Evolutionary conservation across 2,888 invertebrate genomes (phyloP), one percentile per base, ranked within the genome.

Genomic region (Hydroisotoma schaefferi): DNA sequence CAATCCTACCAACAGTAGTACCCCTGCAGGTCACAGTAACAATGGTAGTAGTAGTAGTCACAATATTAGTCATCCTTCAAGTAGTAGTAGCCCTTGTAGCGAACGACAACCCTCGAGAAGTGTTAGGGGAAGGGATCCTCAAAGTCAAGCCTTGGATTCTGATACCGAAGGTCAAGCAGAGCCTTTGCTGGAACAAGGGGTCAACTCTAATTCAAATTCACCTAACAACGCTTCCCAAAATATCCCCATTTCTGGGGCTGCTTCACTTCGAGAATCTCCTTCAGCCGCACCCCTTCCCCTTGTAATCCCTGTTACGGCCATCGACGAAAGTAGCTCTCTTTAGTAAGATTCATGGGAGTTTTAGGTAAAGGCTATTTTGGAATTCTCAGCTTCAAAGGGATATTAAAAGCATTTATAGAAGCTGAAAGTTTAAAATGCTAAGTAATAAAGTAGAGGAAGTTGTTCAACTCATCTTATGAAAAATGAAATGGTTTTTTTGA

Each of bases 181-280:
- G n/a, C 40, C 40, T 10, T 40, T 40, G 40, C 20, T 40, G 20
- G 40, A 40, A 40, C 40, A 40, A 33, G 33, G 33, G 8, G 40
- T 4, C 5, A 15, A 5, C n/a, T 40, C 40, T 40, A 15, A 15
- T 40, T 18, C 40, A 40, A 15, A 15, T 40, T 18, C 33, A 33
- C 6, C 33, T 6, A 33, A 33, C 15, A 15, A 33, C 33, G 15
- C 6, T 33, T n/a, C n/a, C n/a, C n/a, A n/a, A n/a, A n/a, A n/a
- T n/a, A n/a, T n/a, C n/a, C n/a, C n/a, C n/a, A n/a, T n/a, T n/a
- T n/a, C n/a, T n/a, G n/a, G n/a, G n/a, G n/a, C n/a, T n/a, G n/a
- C n/a, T n/a, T n/a, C n/a, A n/a, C n/a, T n/a, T n/a, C n/a, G n/a
- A n/a, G n/a, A n/a, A n/a, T n/a, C n/a, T n/a, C n/a, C n/a, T n/a